Evolutionary conservation across 2,888 invertebrate genomes (phyloP), one percentile per base, ranked within the genome.

Genomic region (Ormyrus rosae): DNA sequence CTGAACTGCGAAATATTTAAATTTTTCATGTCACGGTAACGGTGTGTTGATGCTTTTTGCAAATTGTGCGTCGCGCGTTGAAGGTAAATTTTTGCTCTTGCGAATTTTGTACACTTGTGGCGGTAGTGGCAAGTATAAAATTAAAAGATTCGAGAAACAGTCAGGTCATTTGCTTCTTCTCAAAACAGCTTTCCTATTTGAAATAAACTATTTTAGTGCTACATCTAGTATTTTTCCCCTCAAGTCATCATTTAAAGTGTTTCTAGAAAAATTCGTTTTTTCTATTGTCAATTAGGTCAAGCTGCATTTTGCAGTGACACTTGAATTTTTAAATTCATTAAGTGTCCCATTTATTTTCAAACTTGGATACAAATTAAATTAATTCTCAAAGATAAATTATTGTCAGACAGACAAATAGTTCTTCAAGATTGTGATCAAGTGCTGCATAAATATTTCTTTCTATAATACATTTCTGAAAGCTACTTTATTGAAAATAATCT

Each of bases 51-150:
- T 60, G 58, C 7, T 53, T 64, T 45, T 61, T 13, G 67, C 19
- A 6, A 19, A 58, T 56, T 13, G 63, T 56, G 51, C 61, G 9
- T 74, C 50, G 68, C 73, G 69, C 61, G 48, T 61, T 68, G 46
- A 61, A 76, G 34, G 13, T 7, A 46, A 71, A 71, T 71, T 60
- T 71, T 64, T 53, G 50, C 11, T 46, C 78, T 78, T 78, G 56
- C 13, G 13, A 55, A 64, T 70, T 69, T 70, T 70, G 48, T 70
- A 77, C 64, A 64, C 77, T 63, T 48, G 69, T 63, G 70, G 77
- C 70, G 56, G 70, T 64, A 77, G 70, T 70, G n/a, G 77, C 63
- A 34, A 76, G n/a, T 76, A 11, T 64, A 58, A 77, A 77, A 77
- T 77, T 76, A 76, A 55, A 61, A 63, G 48, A 50, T 77, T 77